These are phyloP conservation scores for Erebia epiphron DNA, from an alignment of 2,888 invertebrate genomes.

Conservation along the genomic window DNA sequence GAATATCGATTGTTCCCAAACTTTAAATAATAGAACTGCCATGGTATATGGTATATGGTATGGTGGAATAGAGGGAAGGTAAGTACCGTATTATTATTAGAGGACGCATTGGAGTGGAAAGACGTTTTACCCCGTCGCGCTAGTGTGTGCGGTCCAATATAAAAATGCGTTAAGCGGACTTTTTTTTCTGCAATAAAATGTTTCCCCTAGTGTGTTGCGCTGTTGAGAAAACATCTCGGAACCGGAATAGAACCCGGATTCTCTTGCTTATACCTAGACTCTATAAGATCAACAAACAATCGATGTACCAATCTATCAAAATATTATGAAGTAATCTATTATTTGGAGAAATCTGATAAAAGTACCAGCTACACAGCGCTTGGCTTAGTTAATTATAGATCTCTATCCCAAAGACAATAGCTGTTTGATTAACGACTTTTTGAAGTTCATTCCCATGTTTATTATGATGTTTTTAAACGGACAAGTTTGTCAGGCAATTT, in stretches of 20 bases:
- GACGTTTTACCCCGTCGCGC: too few relatives aligned
- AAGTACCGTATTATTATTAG: too few relatives aligned
- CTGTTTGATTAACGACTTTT: slow-evolving; percentile 15
- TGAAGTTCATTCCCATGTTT: slow-evolving; percentile 14
- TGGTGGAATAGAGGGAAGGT: too few relatives aligned
- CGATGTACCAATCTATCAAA: slow-evolving; percentile 4
- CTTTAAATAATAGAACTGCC: too few relatives aligned
- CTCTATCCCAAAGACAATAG: slow-evolving; percentile 27
- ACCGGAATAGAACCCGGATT: neutral
- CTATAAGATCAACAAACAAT: neutral
- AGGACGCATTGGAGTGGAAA: too few relatives aligned
- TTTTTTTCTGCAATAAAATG: too few relatives aligned
- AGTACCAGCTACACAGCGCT: slow-evolving; percentile 5
- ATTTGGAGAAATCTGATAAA: slow-evolving; percentile 19
- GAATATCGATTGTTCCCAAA: too few relatives aligned
- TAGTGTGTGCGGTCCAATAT: too few relatives aligned
- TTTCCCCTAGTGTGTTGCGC: too few relatives aligned
- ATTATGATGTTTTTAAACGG: neutral
- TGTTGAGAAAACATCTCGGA: too few relatives aligned
- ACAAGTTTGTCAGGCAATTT: neutral
- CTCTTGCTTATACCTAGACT: neutral
- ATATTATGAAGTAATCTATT: slow-evolving; percentile 12
- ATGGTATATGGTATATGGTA: too few relatives aligned
- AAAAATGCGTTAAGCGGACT: too few relatives aligned
- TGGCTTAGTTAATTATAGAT: slow-evolving; percentile 30